Evolutionary conservation across 2,888 invertebrate genomes (phyloP), one percentile per base, ranked within the genome.

Genomic region (Microplitis deprimator): DNA sequence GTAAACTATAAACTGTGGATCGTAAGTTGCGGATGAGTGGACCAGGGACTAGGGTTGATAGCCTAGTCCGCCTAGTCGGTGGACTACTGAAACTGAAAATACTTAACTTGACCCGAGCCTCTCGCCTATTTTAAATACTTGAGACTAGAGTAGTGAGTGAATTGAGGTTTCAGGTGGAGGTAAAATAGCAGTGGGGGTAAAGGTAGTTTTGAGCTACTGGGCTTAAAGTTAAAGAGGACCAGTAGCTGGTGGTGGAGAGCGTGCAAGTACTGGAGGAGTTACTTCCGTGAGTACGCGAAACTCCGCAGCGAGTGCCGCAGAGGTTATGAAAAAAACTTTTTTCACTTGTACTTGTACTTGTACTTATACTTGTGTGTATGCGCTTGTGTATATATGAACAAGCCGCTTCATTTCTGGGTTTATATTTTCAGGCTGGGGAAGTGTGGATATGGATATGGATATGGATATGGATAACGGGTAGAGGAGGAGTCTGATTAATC

Each of bases 281-380:
- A 73, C 76, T 77, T 73, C 77, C 73, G 77, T 64, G 61, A 64
- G 77, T 77, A 40, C 73, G 73, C 77, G 73, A 77, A 77, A 77
- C 77, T 77, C 77, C 77, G 77, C 77, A 77, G 77, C 73, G 77
- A 10, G 65, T 77, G 77, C 77, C 77, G 77, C 77, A 77, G 73
- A 68, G 77, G 65, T 77, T 77, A 77, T 77, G 70, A 77, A 77
- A 77, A 73, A 77, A 73, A 70, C 17, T 70, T 73, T 70, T 73
- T 73, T 73, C 39, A 8, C 61, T 62, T 13, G 50, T 50, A 62
- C 40, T 38, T 60, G 20, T 41, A 60, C 29, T 59, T 67, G 60
- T 38, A 10, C 10, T 8, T 50, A 7, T 13, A 29, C 20, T 20
- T 20, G 59, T 60, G 20, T 41, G 38, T 13, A 67, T 67, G 67